phyloP scores from a whole-genome alignment of 2,113 vertebrate species.

The Anolis carolinensis region DNA sequence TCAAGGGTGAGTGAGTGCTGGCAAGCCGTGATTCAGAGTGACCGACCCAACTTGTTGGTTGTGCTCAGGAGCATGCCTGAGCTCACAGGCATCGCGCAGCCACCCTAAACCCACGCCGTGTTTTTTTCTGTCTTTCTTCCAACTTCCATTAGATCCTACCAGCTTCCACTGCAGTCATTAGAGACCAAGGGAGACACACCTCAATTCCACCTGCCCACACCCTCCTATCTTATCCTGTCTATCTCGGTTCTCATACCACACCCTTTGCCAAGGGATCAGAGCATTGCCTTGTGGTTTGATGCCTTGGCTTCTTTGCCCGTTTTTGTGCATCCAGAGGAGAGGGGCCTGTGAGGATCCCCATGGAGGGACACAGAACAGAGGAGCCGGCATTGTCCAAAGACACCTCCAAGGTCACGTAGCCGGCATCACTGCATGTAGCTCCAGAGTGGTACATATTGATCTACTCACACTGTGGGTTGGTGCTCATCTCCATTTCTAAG shows the following conservation, averaged over 20 bases:
- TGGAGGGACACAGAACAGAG: no score
- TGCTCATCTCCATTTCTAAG: no score
- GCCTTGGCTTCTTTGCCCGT: neutral
- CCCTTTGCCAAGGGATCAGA: constrained; percentile 29
- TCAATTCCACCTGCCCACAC: constrained; percentile 45
- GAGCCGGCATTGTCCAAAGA: no score
- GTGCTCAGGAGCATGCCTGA: constrained; percentile 1
- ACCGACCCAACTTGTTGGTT: neutral
- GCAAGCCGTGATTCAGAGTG: constrained; percentile 4
- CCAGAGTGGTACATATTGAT: no score
- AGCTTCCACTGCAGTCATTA: neutral
- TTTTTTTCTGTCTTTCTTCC: neutral
- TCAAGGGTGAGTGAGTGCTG: neutral
- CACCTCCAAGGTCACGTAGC: no score
- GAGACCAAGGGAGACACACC: constrained; percentile 32
- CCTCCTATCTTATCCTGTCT: constrained; percentile 20
- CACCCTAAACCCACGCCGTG: neutral
- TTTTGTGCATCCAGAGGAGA: neutral
- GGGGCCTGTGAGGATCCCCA: neutral
- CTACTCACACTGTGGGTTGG: no score
- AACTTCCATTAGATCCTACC: neutral
- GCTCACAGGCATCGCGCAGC: constrained; percentile 1
- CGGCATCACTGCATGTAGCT: no score
- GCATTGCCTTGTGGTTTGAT: neutral
- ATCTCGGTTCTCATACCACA: constrained; percentile 42